phyloP scores from a whole-genome alignment of 2,113 vertebrate species.

The Platycercus adscitus region DNA sequence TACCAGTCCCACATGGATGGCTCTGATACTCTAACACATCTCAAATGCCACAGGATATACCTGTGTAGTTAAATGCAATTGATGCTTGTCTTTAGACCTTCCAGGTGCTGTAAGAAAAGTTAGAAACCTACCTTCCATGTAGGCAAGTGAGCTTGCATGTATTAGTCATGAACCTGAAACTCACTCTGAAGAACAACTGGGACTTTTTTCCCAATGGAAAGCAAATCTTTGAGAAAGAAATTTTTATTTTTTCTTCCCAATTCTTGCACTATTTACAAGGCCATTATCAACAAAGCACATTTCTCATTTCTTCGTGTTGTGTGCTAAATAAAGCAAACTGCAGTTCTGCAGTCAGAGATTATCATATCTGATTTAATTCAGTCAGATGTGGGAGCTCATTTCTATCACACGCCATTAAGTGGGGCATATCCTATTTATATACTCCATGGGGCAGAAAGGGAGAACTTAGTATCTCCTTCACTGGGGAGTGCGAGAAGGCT shows the following conservation, averaged over 20 bases:
- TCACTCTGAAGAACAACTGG: neutral
- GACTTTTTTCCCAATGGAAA: neutral
- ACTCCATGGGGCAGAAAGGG: neutral
- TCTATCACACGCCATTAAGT: rapidly evolving
- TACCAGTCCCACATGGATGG: neutral
- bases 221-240: neutral
- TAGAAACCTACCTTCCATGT: neutral
- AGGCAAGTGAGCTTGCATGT: neutral
- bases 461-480: neutral
- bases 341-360: neutral
- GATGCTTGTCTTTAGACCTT: neutral
- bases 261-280: neutral
- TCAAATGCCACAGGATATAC: neutral
- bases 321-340: neutral
- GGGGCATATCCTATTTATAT: neutral
- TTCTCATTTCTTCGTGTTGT: rapidly evolving
- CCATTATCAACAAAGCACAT: neutral
- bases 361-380: neutral
- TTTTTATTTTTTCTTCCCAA: neutral
- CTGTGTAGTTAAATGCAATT: neutral
- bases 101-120: neutral
- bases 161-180: neutral
- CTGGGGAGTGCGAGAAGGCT: neutral
- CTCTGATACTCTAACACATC: neutral
- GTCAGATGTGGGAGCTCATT: rapidly evolving